Conservation (phyloP, 2,113 vertebrate species). For the Pteruthius melanotis region DNA sequence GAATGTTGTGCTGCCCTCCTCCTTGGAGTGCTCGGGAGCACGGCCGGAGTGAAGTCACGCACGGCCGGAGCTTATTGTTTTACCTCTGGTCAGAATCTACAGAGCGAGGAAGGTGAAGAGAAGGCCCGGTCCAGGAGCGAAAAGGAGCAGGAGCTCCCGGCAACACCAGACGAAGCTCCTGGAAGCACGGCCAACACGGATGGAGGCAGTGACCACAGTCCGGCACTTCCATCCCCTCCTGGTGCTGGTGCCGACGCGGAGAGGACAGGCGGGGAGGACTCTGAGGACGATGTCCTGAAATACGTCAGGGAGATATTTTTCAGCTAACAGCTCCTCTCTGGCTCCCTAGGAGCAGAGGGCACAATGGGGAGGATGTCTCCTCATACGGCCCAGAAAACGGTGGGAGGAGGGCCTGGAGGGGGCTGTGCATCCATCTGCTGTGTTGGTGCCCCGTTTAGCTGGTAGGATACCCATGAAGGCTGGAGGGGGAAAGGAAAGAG, state of each 20-base stretch:
- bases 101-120: not conserved
- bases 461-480: not conserved
- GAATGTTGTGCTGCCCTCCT: too few species aligned
- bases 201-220: fast-evolving
- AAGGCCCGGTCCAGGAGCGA: not conserved
- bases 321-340: not conserved
- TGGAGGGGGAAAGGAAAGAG: not conserved
- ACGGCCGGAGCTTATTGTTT: not conserved
- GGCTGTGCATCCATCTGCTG: not conserved
- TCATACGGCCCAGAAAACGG: not conserved
- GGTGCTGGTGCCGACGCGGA: fast-evolving
- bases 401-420: not conserved
- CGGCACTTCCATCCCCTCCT: not conserved
- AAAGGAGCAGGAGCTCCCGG: not conserved
- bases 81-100: not conserved
- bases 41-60: not conserved
- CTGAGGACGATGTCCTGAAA: constrained; percentile 62
- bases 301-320: constrained; percentile 79
- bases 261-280: not conserved
- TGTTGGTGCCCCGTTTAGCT: not conserved
- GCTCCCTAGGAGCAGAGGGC: not conserved
- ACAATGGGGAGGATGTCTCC: not conserved
- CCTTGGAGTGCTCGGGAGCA: not conserved
- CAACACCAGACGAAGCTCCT: fast-evolving
- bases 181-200: not conserved